phyloP scores from a whole-genome alignment of 2,113 vertebrate genomes.

The Albula glossodonta region DNA sequence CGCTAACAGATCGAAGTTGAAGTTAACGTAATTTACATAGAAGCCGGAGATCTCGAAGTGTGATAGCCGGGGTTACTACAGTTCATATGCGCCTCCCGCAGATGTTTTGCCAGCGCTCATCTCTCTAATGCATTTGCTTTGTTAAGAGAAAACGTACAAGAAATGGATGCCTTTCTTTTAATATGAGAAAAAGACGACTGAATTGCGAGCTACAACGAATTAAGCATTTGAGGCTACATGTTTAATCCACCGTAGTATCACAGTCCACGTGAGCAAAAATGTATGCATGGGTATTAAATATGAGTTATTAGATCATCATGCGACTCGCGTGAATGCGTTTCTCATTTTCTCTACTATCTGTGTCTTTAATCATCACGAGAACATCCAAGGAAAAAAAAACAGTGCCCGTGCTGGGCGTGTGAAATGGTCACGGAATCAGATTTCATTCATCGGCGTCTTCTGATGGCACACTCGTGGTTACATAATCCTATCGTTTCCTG shows the following conservation, averaged over 20 bases:
- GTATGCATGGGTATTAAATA: neutral
- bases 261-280: neutral
- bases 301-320: neutral
- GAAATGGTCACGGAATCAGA: neutral
- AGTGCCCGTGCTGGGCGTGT: neutral
- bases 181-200: neutral
- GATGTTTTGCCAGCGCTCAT: neutral
- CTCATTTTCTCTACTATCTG: neutral
- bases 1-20: neutral
- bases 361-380: neutral
- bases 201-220: neutral
- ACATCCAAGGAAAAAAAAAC: neutral
- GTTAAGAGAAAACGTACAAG: neutral
- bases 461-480: neutral
- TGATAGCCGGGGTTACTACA: slow-evolving; percentile 62
- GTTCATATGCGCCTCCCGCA: slow-evolving; percentile 57
- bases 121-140: neutral
- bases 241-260: neutral
- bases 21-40: neutral
- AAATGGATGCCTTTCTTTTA: neutral
- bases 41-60: neutral
- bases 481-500: neutral
- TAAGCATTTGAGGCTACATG: neutral
- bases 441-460: neutral
- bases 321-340: neutral